A percentile compares a stretch with the other conserved stretches of the same genome.
Evolutionary conservation across 1,140 invertebrate species (phyloP).

Genomic region (Argopecten irradians): DNA sequence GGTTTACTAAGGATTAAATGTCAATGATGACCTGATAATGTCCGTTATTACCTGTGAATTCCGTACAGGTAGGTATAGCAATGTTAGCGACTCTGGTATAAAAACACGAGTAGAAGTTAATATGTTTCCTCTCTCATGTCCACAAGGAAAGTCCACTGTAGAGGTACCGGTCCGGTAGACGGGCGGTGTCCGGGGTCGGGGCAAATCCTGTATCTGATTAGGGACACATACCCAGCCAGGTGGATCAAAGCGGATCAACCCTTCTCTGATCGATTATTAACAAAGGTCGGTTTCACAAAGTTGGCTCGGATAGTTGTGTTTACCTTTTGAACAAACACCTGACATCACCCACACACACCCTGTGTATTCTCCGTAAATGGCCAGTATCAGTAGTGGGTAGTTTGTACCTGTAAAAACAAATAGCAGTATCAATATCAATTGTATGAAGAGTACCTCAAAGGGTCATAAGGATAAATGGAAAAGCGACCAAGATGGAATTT

Average conservation of each 20-base stretch:
- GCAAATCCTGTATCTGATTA: neutral
- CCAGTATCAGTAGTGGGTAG: neutral
- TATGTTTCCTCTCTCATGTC: neutral
- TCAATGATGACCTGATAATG: neutral
- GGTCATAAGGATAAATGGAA: too few relatives aligned
- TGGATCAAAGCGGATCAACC: constrained; percentile 6
- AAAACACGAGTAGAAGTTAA: neutral
- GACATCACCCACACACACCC: neutral
- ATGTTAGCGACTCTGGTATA: neutral
- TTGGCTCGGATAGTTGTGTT: neutral
- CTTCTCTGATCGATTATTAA: neutral
- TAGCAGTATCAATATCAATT: neutral
- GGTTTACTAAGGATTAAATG: neutral
- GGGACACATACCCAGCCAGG: neutral
- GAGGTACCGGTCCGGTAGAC: neutral
- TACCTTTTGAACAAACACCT: neutral
- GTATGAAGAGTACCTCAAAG: too few relatives aligned
- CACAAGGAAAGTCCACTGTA: neutral
- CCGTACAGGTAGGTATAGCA: neutral
- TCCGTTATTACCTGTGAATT: neutral
- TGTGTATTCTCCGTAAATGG: neutral
- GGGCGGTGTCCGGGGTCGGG: neutral
- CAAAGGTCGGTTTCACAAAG: neutral
- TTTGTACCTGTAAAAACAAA: neutral
- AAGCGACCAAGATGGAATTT: too few relatives aligned